Evolutionary conservation across 2,797 vertebrate species (phyloP).

Genomic region (Lates japonicus): DNA sequence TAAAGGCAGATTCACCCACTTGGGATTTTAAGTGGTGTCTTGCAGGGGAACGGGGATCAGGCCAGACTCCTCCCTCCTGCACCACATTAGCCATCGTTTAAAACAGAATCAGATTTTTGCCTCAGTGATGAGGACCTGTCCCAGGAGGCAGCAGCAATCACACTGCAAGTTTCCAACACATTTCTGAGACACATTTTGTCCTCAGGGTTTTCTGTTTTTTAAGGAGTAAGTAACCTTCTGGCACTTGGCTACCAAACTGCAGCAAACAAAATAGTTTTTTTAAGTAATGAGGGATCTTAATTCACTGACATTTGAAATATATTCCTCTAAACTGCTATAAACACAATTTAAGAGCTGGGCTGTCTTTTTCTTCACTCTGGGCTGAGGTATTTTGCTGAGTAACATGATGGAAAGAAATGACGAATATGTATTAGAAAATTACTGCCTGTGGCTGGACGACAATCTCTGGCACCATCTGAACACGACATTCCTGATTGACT

Average conservation of each 20-base stretch:
- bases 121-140: constrained; percentile 6
- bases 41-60: constrained; percentile 30
- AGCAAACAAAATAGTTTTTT: constrained; percentile 19
- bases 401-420: constrained; percentile 35
- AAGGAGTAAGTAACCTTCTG: constrained; percentile 7
- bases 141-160: background rate
- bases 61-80: constrained; percentile 41
- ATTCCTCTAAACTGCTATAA: constrained; percentile 31
- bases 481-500: constrained; percentile 47
- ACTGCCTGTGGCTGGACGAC: constrained; percentile 53
- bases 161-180: background rate
- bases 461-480: constrained; percentile 56
- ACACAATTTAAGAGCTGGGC: constrained; percentile 38
- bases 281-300: constrained; percentile 14
- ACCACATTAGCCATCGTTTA: constrained; percentile 6
- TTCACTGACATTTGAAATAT: constrained; percentile 34
- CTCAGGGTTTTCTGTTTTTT: background rate
- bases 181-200: background rate
- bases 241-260: constrained; percentile 17
- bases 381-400: constrained; percentile 35
- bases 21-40: constrained; percentile 39
- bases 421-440: constrained; percentile 40
- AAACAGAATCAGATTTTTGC: constrained; percentile 24
- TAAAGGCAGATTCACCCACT: constrained; percentile 30
- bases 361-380: constrained; percentile 15